Percentiles rank a stretch among this genome's conserved stretches.
These are phyloP conservation scores for Nansenia antarctica DNA, from an alignment of 2,113 vertebrate genomes.

Conservation along the genomic window DNA sequence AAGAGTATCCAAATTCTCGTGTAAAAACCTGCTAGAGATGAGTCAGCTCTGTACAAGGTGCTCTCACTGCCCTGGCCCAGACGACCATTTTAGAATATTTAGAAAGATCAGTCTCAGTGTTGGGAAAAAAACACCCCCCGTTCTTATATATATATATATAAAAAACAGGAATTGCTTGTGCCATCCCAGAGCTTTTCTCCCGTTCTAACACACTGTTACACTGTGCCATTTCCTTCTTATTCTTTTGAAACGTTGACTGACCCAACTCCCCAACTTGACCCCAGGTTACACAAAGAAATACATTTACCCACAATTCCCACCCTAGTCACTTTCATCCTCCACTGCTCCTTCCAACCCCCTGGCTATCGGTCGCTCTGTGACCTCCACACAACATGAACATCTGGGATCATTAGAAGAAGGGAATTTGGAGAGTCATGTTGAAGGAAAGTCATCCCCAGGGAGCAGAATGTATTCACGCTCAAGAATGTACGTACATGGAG, in stretches of 20 bases:
- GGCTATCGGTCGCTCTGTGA: not conserved
- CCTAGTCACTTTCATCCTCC: not conserved
- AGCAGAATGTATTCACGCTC: conserved; percentile 60
- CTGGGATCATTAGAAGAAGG: conserved; percentile 19
- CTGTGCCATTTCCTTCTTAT: conserved; percentile 9
- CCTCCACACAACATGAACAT: not conserved
- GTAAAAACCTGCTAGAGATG: not conserved
- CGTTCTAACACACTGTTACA: conserved; percentile 13
- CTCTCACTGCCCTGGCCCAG: conserved; percentile 25
- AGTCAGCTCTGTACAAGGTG: conserved; percentile 24
- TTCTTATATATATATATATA: not conserved
- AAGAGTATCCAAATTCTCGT: not conserved
- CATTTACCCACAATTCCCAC: not conserved
- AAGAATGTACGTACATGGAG: conserved; percentile 45
- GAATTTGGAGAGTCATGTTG: conserved; percentile 9
- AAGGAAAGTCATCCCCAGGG: conserved; percentile 5
- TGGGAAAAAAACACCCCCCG: not conserved
- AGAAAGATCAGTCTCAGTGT: not conserved
- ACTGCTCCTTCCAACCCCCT: not conserved
- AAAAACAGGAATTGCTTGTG: conserved; percentile 18
- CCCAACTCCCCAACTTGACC: not conserved
- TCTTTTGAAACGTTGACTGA: not conserved
- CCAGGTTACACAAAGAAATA: not conserved
- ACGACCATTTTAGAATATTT: not conserved
- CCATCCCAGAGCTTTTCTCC: conserved; percentile 1